These are phyloP conservation scores for Pristionchus fissidentatus DNA, from an alignment of 2,888 invertebrate genomes.

Conservation along the genomic window DNA sequence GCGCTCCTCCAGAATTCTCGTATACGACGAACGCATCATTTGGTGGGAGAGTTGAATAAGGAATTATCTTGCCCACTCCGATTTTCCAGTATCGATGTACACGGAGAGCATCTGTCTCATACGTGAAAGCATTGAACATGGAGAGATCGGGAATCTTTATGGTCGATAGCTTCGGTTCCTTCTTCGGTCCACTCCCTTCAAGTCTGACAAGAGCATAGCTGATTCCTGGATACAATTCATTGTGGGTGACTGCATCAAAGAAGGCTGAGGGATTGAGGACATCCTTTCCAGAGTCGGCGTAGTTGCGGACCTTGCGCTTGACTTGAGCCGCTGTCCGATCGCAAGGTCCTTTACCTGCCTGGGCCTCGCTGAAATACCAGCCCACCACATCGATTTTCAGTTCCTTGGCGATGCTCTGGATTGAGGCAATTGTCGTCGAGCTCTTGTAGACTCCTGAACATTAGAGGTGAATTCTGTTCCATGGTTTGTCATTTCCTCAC, in stretches of 20 bases:
- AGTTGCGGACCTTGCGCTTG: background rate
- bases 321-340: background rate
- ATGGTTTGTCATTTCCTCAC: background rate
- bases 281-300: background rate
- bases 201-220: background rate
- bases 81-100: background rate
- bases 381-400: background rate
- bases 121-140: background rate
- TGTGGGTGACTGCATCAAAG: background rate
- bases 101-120: background rate
- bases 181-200: background rate
- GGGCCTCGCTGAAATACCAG: background rate
- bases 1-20: background rate
- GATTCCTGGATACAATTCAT: background rate
- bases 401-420: background rate
- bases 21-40: background rate
- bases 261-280: background rate
- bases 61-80: background rate
- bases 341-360: slow-evolving; percentile 4
- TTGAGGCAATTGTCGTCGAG: background rate
- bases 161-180: background rate
- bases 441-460: background rate
- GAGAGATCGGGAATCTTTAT: background rate
- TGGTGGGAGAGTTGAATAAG: no score
- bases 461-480: background rate